Base-by-base conservation (phyloP, 2,797 vertebrate genomes). In the Diceros bicornis region DNA sequence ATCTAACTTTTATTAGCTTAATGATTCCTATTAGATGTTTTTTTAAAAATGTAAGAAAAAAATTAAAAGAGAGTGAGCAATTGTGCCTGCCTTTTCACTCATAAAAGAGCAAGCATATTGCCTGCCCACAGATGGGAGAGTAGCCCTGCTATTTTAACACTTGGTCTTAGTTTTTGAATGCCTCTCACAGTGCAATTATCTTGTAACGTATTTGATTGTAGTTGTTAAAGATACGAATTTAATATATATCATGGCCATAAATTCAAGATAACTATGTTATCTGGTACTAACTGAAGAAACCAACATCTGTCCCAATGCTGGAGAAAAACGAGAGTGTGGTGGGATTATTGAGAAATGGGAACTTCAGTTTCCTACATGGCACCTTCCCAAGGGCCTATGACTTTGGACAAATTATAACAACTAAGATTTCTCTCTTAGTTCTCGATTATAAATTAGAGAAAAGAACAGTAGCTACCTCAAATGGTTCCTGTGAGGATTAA, bases 241-340 rank as follows among this genome's bases (percentile, higher is more conserved):
- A 52, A 82, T 57, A 47, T 14, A 64, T 68, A 62, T 64, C 16
- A 62, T n/a, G 34, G 50, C 23, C 61, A 47, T 89, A 89, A 78
- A 71, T 82, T 61, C 85, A 78, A 34, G 61, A 79, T n/a, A 32
- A 78, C n/a, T 72, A 6, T 79, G 47, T 44, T 37, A 68, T 41
- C 47, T 95, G 55, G 14, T 37, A 55, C n/a, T 94, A 61, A 94
- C 44, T 77, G 83, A 96, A 78, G 85, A 86, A 92, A n/a, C 10
- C 90, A 18, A 23, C 52, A 92, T 81, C 85, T 84, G 61, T 78
- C 18, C 21, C 47, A 75, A 0, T 61, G 29, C 34, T 78, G 86
- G 29, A 87, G 32, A 83, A 74, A 74, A 61, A 69, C 34, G 1
- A 93, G 52, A 18, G 6, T 86, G 6, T 57, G 34, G 14, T 89